Conservation (phyloP, 2,113 vertebrate species). For the Seriola quinqueradiata region DNA sequence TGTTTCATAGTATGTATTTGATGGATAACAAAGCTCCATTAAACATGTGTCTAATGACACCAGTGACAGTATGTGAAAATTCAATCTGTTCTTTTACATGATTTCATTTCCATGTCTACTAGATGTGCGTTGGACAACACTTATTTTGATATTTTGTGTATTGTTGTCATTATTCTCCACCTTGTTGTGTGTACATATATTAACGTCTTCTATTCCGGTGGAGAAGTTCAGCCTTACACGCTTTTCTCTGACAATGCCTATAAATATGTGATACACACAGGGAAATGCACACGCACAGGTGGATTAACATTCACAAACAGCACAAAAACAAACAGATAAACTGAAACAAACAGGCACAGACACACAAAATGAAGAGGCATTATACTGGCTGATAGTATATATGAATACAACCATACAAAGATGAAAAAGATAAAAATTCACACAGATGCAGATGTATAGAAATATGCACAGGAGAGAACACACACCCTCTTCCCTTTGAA, state of each 20-base stretch:
- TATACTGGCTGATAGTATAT: not conserved
- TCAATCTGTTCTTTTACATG: not conserved
- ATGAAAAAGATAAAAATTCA: conserved; percentile 18
- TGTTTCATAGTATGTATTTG: too few relatives aligned
- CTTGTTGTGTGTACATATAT: not conserved
- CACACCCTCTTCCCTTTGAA: conserved; percentile 56
- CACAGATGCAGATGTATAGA: conserved; percentile 37
- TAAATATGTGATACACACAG: not conserved
- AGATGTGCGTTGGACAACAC: not conserved
- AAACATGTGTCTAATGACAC: not conserved
- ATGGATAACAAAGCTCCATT: not conserved
- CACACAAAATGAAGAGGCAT: conserved; percentile 9
- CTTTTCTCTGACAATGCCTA: not conserved
- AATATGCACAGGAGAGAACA: conserved; percentile 25
- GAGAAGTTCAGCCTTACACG: not conserved
- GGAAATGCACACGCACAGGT: conserved; percentile 2
- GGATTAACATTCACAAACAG: conserved; percentile 19
- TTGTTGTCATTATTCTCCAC: not conserved
- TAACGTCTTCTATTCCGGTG: not conserved
- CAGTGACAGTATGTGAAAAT: too few relatives aligned
- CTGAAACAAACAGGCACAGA: conserved; percentile 12
- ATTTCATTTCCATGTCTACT: not conserved
- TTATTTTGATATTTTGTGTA: not conserved
- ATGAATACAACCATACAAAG: not conserved
- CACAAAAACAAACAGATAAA: conserved; percentile 22